Percentiles rank a stretch among this genome's conserved stretches.
Evolutionary conservation across 2,113 vertebrate species (phyloP).

Genomic region (Macrotus californicus): DNA sequence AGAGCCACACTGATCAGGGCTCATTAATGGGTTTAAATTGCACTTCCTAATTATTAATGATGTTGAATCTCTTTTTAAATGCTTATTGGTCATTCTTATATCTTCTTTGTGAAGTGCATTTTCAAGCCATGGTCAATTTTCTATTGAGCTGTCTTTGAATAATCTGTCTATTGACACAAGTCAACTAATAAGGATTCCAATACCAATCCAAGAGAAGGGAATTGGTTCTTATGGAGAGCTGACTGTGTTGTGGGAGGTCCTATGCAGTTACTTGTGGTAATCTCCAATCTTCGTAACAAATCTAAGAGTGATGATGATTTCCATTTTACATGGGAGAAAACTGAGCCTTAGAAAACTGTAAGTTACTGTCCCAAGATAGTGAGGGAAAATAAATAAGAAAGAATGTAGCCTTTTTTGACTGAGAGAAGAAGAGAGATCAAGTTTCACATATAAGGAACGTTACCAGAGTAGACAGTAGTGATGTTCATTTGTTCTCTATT

Average conservation of each 20-base stretch:
- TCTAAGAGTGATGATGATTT: neutral
- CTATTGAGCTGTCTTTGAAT: neutral
- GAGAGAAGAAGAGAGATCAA: neutral
- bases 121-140: neutral
- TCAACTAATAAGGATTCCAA: neutral
- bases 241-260: neutral
- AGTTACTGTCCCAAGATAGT: neutral
- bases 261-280: neutral
- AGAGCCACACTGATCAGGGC: neutral
- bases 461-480: neutral
- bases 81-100: neutral
- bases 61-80: neutral
- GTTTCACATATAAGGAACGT: neutral
- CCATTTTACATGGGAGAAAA: constrained; percentile 17
- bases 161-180: neutral
- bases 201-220: constrained; percentile 1
- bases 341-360: neutral
- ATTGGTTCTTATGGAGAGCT: neutral
- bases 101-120: neutral
- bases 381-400: neutral
- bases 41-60: neutral
- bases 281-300: neutral
- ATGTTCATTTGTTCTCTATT: neutral
- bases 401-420: neutral
- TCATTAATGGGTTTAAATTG: neutral